Conservation (phyloP, 2,797 vertebrate species). For the Fringilla coelebs region DNA sequence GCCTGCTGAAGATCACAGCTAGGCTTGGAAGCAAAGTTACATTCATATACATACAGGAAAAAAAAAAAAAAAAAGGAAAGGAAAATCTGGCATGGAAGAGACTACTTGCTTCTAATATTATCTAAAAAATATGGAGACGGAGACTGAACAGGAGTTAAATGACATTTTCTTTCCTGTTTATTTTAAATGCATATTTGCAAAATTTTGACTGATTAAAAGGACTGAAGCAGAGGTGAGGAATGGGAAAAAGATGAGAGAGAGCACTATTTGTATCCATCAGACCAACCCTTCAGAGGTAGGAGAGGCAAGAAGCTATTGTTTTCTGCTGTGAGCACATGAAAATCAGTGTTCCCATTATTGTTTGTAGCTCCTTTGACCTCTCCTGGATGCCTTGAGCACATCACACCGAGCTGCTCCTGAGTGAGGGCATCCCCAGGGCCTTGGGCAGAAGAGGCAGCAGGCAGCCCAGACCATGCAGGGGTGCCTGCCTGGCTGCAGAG, state of each 20-base stretch:
- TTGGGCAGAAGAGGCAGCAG: not conserved
- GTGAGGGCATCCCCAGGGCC: not conserved
- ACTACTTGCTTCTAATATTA: not conserved
- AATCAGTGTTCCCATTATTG: not conserved
- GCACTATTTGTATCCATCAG: not conserved
- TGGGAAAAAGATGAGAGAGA: not conserved
- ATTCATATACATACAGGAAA: not conserved
- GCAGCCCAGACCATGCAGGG: rapidly evolving
- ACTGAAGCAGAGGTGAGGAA: not conserved
- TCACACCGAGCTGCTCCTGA: not conserved
- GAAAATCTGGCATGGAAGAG: not conserved
- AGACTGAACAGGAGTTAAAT: not conserved
- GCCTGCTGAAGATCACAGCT: constrained; percentile 17
- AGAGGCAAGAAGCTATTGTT: not conserved
- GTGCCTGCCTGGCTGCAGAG: not conserved
- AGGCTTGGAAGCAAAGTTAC: not conserved
- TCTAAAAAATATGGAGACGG: not conserved
- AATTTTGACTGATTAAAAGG: not conserved
- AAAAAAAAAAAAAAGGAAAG: not conserved
- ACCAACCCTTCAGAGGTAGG: not conserved
- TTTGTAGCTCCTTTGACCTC: not conserved
- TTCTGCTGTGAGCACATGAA: not conserved
- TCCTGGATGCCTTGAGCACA: not conserved
- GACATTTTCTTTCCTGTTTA: not conserved
- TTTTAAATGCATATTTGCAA: not conserved